These are phyloP conservation scores for Callaeas wilsoni DNA, from an alignment of 2,113 vertebrate species.

Conservation along the genomic window DNA sequence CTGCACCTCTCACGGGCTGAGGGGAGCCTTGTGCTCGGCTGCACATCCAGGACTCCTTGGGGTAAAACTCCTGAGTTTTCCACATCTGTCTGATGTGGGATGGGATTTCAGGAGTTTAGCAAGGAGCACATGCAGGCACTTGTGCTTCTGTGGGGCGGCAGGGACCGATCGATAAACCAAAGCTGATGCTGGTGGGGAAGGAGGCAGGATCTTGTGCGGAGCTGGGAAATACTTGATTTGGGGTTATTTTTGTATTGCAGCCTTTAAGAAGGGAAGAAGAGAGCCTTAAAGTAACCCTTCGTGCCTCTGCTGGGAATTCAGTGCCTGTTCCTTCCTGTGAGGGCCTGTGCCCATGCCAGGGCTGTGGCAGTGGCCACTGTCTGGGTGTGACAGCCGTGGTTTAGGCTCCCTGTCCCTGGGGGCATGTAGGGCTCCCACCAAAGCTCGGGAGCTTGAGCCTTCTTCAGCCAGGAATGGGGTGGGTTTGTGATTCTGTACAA, in stretches of 20 bases:
- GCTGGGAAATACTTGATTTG: not conserved
- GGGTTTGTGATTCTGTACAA: not conserved
- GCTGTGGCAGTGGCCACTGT: not conserved
- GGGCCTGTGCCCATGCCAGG: not conserved
- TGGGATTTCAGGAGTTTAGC: not conserved
- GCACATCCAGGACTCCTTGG: not conserved
- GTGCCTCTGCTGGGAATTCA: not conserved
- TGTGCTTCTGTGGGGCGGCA: rapidly evolving
- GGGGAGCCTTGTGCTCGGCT: rapidly evolving
- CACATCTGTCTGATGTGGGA: not conserved
- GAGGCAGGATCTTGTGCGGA: not conserved
- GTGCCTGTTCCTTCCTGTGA: not conserved
- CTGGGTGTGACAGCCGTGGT: not conserved
- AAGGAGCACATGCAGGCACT: rapidly evolving
- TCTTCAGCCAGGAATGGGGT: not conserved
- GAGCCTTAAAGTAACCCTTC: not conserved
- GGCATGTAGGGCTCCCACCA: not conserved
- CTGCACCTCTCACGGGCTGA: not conserved
- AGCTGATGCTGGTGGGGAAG: not conserved
- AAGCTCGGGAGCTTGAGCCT: not conserved
- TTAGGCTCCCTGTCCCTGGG: not conserved
- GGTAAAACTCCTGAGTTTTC: not conserved
- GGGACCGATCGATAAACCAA: not conserved
- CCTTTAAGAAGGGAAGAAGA: not conserved
- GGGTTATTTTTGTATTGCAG: not conserved